Base-by-base conservation (phyloP, 2,888 invertebrate genomes). In the Eupithecia dodoneata region DNA sequence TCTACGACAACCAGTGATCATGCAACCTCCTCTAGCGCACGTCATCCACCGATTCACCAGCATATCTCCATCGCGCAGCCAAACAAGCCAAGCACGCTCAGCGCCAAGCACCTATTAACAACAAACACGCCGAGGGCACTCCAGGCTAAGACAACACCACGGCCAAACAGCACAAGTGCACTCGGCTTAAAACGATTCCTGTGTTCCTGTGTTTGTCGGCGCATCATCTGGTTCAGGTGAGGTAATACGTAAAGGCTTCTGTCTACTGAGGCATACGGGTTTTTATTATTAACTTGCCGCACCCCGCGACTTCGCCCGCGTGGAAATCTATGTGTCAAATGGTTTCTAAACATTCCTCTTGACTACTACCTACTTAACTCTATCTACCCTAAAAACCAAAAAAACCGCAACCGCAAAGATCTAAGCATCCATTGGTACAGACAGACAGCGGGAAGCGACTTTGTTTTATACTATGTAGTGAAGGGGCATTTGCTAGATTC, bases 121-220 rank as follows among this genome's bases (percentile, higher is more conserved):
- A 73, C 77, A 79, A 79, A 79, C 73, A 76, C 71, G 73, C 81
- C 72, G 79, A 79, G 70, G 72, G 73, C 76, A 79, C 83, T 80
- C 77, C 75, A 81, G 66, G 80, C 76, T 79, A 81, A 80, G 79
- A 80, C 86, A 89, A 91, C 91, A 91, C 88, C 88, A 85, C 72
- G 81, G 81, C 84, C 86, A 89, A 91, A 91, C 89, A 90, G 83
- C 15, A 45, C 82, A 87, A 87, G 85, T 85, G 82, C 90, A 85
- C 92, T 92, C 83, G 85, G 87, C 86, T 90, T 94, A 94, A 94
- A 94, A 94, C 92, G 90, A 90, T 93, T 94, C 89, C 88, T 86
- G 89, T 93, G 94, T 94, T 87, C 84, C 77, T 81, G 74, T 81
- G 73, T 81, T 82, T 82, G 80, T 30, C 71, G 42, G 66, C 79